Conservation (phyloP, 2,888 invertebrate genomes). For the Melanophora roralis region DNA sequence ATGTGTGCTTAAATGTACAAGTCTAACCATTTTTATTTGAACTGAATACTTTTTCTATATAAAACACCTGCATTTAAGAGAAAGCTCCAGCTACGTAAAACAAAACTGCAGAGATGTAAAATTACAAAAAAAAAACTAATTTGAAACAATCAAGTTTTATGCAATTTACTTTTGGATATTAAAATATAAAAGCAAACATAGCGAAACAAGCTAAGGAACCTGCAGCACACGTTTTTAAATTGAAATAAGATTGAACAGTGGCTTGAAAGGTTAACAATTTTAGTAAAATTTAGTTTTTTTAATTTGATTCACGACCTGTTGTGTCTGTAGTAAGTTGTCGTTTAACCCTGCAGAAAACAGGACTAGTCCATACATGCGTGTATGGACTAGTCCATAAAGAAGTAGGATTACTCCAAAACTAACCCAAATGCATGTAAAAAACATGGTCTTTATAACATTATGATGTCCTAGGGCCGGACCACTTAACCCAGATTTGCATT, state of each 20-base stretch:
- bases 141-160: slow-evolving; percentile 55
- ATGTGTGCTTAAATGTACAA: not conserved
- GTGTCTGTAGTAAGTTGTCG: no score
- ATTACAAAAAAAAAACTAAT: slow-evolving; percentile 15
- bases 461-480: no score
- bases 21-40: slow-evolving; percentile 5
- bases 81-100: not conserved
- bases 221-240: not conserved
- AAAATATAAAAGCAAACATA: slow-evolving; percentile 10
- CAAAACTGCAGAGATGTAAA: slow-evolving; percentile 6
- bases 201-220: not conserved
- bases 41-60: not conserved
- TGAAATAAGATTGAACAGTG: slow-evolving; percentile 6
- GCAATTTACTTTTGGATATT: slow-evolving; percentile 47
- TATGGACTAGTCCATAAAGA: no score
- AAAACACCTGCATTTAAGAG: not conserved
- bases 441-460: no score
- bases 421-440: no score
- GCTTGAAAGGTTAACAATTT: no score
- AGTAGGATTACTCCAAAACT: no score
- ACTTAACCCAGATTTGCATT: no score
- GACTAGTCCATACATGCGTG: no score
- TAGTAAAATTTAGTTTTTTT: no score
- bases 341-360: no score
- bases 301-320: no score